Base-by-base conservation (phyloP, 2,113 vertebrate genomes). In the Stomatorhinus ivindoensis region DNA sequence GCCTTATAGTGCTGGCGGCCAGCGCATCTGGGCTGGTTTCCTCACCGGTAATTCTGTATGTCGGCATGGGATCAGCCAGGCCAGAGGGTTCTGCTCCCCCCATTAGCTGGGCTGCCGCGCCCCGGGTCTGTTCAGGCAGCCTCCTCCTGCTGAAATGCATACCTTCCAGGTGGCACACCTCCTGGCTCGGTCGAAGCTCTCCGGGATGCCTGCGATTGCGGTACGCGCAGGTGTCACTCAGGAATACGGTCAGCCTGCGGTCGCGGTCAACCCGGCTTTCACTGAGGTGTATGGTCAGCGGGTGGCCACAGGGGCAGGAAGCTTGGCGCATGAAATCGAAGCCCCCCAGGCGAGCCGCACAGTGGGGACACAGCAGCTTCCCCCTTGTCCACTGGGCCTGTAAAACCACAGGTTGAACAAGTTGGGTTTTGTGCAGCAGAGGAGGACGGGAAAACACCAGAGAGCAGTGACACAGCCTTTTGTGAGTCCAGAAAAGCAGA, bases 341-440 rank as follows among this genome's bases (percentile, higher is more conserved):
- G 90, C 94, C 95, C 82, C 97, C 97, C 92, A 98, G 92, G 24
- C 92, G 96, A 91, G 96, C 95, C 13, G 96, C 93, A 92, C 97
- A 99, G 90, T 96, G 95, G 0, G 94, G 95, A 92, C 97, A 98
- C 92, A 96, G 96, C 87, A 98, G 94, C 93, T 97, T 97, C 90
- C 97, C 97, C 87, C 93, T 92, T 89, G 96, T 97, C 97, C 97
- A 97, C 89, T 96, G 95, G 83, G 95, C 95, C 97, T 99, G 90
- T 89, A 92, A 90, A 91, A 87, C 92, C 51, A 88, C 46, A 51
- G 15, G 13, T 24, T 15, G 3, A 35, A 86, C 85, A 86, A 86
- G 53, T 48, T 27, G 48, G 42, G 21, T 9, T 47, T 85, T 46
- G 27, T 15, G 21, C 31, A 13, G 42, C 7, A 4, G 82, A 17